Evolutionary conservation across 1,140 invertebrate genomes (phyloP).

Genomic region (Kradibia gibbosae): DNA sequence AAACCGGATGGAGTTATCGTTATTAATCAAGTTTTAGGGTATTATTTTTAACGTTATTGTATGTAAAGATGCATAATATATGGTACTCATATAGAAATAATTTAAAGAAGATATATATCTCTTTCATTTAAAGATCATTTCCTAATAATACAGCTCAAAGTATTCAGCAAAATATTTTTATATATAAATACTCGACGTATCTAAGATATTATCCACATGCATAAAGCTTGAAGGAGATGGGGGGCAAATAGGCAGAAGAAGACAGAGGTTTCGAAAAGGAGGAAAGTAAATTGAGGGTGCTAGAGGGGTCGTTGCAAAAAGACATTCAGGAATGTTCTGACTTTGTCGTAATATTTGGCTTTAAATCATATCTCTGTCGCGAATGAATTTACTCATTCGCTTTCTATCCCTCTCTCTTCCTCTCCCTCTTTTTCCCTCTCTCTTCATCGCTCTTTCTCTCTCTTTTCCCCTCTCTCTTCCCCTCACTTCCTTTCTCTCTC

Average conservation of each 20-base stretch:
- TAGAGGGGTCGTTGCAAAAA: slow-evolving; percentile 52
- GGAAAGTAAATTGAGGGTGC: slow-evolving; percentile 16
- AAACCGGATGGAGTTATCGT: too few relatives aligned
- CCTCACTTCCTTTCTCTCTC: neutral
- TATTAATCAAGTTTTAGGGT: too few relatives aligned
- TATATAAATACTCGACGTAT: slow-evolving; percentile 41
- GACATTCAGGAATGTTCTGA: slow-evolving; percentile 65
- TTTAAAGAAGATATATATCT: neutral
- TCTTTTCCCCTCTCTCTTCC: neutral
- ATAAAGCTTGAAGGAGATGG: slow-evolving; percentile 46
- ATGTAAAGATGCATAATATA: too few relatives aligned
- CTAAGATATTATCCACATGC: slow-evolving; percentile 45
- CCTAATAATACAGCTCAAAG: neutral
- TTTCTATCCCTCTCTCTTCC: neutral
- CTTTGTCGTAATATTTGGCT: slow-evolving; percentile 74
- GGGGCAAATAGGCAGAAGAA: neutral
- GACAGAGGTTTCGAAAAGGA: neutral
- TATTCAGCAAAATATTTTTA: slow-evolving; percentile 48
- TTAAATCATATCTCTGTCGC: slow-evolving; percentile 73
- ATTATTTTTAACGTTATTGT: too few relatives aligned
- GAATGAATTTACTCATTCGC: slow-evolving; percentile 51
- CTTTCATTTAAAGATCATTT: slow-evolving; percentile 30
- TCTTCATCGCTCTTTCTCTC: neutral
- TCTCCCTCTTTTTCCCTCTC: neutral
- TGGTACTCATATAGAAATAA: neutral